Evolutionary conservation across 92 coral and sea anemone genomes (phyloP).

Genomic region (Epizoanthus stellaris): DNA sequence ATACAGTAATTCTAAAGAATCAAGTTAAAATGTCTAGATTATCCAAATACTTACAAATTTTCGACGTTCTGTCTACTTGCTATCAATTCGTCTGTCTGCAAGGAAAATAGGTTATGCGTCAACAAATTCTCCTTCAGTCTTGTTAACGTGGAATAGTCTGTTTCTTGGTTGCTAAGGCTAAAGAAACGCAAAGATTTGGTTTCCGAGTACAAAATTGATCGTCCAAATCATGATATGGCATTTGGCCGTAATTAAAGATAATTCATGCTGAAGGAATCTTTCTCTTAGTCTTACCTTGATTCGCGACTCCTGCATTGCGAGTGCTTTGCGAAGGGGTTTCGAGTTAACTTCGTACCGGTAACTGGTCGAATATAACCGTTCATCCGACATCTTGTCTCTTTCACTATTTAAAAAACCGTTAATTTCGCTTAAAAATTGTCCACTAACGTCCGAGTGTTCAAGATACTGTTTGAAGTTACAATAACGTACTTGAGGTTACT

Average conservation of each 20-base stretch:
- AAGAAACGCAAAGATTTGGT: no score
- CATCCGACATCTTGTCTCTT: conserved; percentile 55
- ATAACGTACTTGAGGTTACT: background rate
- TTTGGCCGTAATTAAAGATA: no score
- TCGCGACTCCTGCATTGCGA: conserved; percentile 63
- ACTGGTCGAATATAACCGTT: conserved; percentile 72
- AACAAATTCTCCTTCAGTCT: no score
- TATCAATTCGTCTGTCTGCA: conserved; percentile 34
- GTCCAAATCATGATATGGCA: no score
- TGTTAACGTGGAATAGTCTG: no score
- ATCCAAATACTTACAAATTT: conserved; percentile 17
- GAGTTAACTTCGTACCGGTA: conserved; percentile 70
- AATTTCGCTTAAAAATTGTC: background rate
- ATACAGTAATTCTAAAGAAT: no score
- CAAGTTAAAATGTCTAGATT: no score
- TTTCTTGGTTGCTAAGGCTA: no score
- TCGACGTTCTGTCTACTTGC: conserved; percentile 32
- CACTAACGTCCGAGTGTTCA: conserved; percentile 10
- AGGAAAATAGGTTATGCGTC: background rate
- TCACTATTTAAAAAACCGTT: conserved; percentile 13
- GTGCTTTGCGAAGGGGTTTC: conserved; percentile 64
- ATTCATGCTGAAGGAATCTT: background rate
- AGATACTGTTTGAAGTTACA: conserved; percentile 4
- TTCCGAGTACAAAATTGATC: no score
- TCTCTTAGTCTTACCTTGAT: conserved; percentile 73